Evolutionary conservation across 2,113 vertebrate species (phyloP), one percentile per base, ranked within the genome.

Genomic region (Amphiprion ocellaris): DNA sequence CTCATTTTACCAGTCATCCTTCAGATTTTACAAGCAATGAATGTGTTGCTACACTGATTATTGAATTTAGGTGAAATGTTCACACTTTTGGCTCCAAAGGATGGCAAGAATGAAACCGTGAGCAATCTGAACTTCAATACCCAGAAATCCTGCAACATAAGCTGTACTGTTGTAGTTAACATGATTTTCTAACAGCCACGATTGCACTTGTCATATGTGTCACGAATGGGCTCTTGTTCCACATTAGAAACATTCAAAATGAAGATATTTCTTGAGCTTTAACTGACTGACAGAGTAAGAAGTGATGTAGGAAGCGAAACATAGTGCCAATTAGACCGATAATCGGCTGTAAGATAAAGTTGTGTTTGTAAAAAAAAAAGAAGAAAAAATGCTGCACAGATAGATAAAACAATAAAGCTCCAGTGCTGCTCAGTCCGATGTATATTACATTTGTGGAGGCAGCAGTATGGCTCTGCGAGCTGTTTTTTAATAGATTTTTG

Each of bases 401-500:
- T 17, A 83, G 74, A 79, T 62, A 56, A 80, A 84, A 86, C 73
- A 81, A 78, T 81, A 76, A 82, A 74, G 65, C 33, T 23, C 8
- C 47, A 55, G 65, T 2, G 59, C 67, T 67, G 50, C 79, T 74
- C 69, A 15, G 76, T 52, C 81, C 55, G 26, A 83, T 83, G 82
- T 88, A 74, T 79, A 83, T 89, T 79, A 71, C 71, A 70, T 87
- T 52, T 69, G 82, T 78, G 79, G 73, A 60, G 69, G 77, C 86
- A 61, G 77, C 77, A 77, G 74, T 69, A 12, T 69, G 73, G 79
- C 86, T 87, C 69, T 65, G 79, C 79, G 81, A 83, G 84, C 84
- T 90, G 79, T 75, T 83, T 79, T 85, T 75, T 89, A 85, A 90
- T 87, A 71, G 87, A 61, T 87, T 82, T 77, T n/a, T 52, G 70